Percentiles rank a stretch among this genome's conserved stretches.
Evolutionary conservation across 1,140 invertebrate genomes (phyloP).

Genomic region (Cepaea nemoralis): DNA sequence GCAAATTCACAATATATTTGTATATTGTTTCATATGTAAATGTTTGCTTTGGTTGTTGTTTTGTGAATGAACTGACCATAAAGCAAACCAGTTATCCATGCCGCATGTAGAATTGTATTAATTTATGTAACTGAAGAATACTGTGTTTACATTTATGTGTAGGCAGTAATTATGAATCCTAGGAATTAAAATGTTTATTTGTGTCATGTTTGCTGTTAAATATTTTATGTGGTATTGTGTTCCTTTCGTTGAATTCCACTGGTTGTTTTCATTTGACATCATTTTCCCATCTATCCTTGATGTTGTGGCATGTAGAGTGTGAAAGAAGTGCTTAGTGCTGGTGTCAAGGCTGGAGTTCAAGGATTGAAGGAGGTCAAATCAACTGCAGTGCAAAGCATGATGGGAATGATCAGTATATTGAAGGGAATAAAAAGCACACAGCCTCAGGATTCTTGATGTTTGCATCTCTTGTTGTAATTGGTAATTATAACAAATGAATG

Average conservation of each 20-base stretch:
- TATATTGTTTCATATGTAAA: too few relatives aligned
- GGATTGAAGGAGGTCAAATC: slow-evolving; percentile 47
- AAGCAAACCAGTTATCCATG: too few relatives aligned
- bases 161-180: too few relatives aligned
- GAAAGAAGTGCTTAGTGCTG: slow-evolving; percentile 42
- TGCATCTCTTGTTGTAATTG: slow-evolving; percentile 4
- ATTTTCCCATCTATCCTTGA: slow-evolving; percentile 11
- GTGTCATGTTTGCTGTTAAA: too few relatives aligned
- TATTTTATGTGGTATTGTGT: not conserved
- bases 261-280: slow-evolving; percentile 37
- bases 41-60: too few relatives aligned
- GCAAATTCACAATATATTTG: too few relatives aligned
- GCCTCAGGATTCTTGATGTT: not conserved
- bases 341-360: slow-evolving; percentile 54
- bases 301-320: slow-evolving; percentile 33
- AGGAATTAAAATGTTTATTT: too few relatives aligned
- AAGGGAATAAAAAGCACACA: slow-evolving; percentile 14
- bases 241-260: slow-evolving; percentile 8
- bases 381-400: slow-evolving; percentile 6
- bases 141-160: too few relatives aligned
- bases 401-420: slow-evolving; percentile 21
- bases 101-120: too few relatives aligned
- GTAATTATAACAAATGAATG: not conserved
- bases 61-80: too few relatives aligned
- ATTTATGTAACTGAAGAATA: too few relatives aligned